Base-by-base conservation (phyloP, 1,140 invertebrate species). In the Gerris buenoi region DNA sequence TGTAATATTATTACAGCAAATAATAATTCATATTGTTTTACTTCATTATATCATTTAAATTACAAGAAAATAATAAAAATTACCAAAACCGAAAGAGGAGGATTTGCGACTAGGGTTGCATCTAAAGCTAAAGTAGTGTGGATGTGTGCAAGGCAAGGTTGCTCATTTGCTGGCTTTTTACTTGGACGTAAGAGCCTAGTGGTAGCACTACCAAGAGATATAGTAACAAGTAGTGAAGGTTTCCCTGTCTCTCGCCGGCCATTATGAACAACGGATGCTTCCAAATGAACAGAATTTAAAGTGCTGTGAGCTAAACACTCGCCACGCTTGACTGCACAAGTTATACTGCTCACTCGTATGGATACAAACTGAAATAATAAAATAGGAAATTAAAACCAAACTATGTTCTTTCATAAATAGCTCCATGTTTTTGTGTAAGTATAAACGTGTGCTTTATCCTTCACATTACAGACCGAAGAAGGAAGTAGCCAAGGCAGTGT, bases 31-130 rank as follows among this genome's bases (percentile, higher is more conserved):
- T n/a, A n/a, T n/a, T n/a, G n/a, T n/a, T n/a, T n/a, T n/a, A n/a
- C n/a, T n/a, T n/a, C n/a, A n/a, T n/a, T n/a, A n/a, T n/a, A n/a
- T n/a, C n/a, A n/a, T n/a, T n/a, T n/a, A n/a, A n/a, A n/a, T n/a
- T n/a, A n/a, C n/a, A n/a, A n/a, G n/a, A n/a, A n/a, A n/a, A n/a
- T n/a, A n/a, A n/a, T n/a, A n/a, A n/a, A n/a, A 65, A 1, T 46
- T 77, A 89, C 88, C 81, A 91, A 87, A 60, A 91, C 83, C 67
- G 87, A 88, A 28, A 90, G 77, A 58, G 88, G 87, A 14, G 86
- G 87, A 70, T 88, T 86, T 25, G 87, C 87, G 72, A 85, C 83
- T 15, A 91, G 76, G 2, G 86, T 86, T 0, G 86, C 86, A 77
- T 91, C 88, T 27, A 88, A 76, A 3, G 84, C 80, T n/a, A 90